phyloP scores from a whole-genome alignment of 64 coral and sea anemone genomes.

The Dendronephthya gigantea region DNA sequence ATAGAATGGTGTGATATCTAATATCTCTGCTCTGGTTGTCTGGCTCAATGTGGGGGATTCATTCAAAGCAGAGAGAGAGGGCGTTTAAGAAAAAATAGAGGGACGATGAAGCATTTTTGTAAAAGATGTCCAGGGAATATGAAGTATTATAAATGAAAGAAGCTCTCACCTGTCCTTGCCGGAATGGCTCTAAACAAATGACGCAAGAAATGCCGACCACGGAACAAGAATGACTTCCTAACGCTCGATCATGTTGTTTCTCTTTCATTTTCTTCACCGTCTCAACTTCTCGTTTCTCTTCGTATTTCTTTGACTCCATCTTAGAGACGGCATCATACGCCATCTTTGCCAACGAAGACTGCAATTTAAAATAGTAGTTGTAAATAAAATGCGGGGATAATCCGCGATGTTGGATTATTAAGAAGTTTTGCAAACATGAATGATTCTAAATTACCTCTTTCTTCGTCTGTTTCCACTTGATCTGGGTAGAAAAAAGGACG shows the following conservation, averaged over 20 bases:
- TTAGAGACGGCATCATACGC: slow-evolving; percentile 83
- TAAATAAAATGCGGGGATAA: neutral
- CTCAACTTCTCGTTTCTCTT: slow-evolving; percentile 24
- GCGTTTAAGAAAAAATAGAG: no score
- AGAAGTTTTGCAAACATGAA: no score
- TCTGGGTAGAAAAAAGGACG: slow-evolving; percentile 37
- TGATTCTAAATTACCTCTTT: slow-evolving; percentile 61
- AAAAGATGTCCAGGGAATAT: no score
- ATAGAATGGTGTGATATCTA: no score
- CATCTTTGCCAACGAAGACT: slow-evolving; percentile 90
- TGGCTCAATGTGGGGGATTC: no score
- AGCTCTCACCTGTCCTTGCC: slow-evolving; percentile 71
- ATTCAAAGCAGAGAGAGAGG: no score
- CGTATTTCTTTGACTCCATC: slow-evolving; percentile 89
- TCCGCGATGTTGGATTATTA: neutral
- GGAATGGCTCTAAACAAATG: slow-evolving; percentile 90
- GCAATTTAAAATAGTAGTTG: neutral
- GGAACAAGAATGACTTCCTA: neutral
- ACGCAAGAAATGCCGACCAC: slow-evolving; percentile 54
- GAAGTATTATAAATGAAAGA: neutral
- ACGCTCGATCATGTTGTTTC: neutral
- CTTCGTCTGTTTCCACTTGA: slow-evolving; percentile 93
- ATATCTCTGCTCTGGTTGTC: no score
- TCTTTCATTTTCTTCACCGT: neutral
- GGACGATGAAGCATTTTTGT: no score